Base-by-base conservation (phyloP, 2,888 invertebrate genomes). In the Acanthosepion esculentum region DNA sequence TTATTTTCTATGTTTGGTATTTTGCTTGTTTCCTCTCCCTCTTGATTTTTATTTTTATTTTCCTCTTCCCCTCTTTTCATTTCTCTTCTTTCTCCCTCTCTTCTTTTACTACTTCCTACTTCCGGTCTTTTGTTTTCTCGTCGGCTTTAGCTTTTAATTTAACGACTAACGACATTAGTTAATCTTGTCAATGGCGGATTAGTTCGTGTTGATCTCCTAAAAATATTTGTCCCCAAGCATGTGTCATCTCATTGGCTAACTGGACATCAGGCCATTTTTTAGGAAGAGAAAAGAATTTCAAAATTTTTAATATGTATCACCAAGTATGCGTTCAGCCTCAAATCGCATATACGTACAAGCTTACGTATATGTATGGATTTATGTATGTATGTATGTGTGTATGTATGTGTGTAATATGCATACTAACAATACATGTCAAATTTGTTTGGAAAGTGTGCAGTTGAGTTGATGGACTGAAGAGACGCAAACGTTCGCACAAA, bases 191-290 rank as follows among this genome's bases (percentile, higher is more conserved):
- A 33, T 78, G 78, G 15, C n/a, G 78, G 78, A 78, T 78, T 78
- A 78, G 20, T 78, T 33, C n/a, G 78, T 78, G 78, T 78, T 78
- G 78, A 78, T 78, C 78, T 78, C 33, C 10, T 12, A 1, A n/a
- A 78, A 78, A 78, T 78, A 78, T 78, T 78, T 78, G 78, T 78
- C 78, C 78, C 78, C 78, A 33, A 78, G 78, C 78, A n/a, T 78
- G n/a, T 78, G 78, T 33, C 33, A 33, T 78, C 78, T n/a, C 12
- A 78, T 78, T 78, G 78, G 78, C 33, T 78, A n/a, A 78, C 33
- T 15, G n/a, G 78, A 33, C 78, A 78, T 78, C 78, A 78, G 78
- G n/a, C 78, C 78, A 78, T 78, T 8, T 78, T 78, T 78, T 78
- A 33, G 33, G 78, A 78, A 78, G n/a, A 78, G n/a, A 78, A 78